These are phyloP conservation scores for Teleogryllus oceanicus DNA, from an alignment of 2,888 invertebrate genomes.

Conservation along the genomic window DNA sequence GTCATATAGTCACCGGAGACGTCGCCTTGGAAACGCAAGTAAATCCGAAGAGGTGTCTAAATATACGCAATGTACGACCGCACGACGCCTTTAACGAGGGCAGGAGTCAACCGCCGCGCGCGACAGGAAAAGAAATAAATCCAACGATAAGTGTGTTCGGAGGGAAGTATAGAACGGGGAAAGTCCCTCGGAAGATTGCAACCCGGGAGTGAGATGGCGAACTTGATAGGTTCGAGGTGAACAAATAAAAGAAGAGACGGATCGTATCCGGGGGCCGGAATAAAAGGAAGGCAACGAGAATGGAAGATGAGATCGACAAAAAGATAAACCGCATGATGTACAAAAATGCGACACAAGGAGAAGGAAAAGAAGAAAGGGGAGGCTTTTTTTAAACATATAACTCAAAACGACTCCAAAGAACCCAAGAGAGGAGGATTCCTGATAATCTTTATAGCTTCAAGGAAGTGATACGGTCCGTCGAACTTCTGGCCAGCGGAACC, in stretches of 20 bases:
- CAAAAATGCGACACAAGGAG: neutral
- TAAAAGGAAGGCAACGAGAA: neutral
- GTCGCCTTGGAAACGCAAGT: neutral
- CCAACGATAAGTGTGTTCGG: conserved; percentile 9
- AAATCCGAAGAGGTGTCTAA: no score
- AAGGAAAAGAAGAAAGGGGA: no score
- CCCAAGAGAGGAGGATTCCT: no score
- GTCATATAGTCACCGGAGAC: neutral
- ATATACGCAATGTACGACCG: neutral
- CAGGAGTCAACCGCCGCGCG: neutral
- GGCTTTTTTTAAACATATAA: no score
- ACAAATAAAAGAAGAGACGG: neutral
- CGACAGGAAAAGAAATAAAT: neutral
- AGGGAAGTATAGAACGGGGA: neutral
- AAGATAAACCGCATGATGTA: neutral
- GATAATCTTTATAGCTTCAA: no score
- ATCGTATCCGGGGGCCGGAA: neutral
- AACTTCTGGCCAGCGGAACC: no score
- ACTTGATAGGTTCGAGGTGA: neutral
- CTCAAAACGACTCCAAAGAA: no score
- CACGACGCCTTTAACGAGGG: neutral
- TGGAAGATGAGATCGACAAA: neutral
- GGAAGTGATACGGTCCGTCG: no score
- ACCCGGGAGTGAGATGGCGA: neutral
- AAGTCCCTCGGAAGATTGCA: conserved; percentile 18